A percentile compares a stretch with the other conserved stretches of the same genome.
Evolutionary conservation across 2,888 invertebrate species (phyloP).

Genomic region (Eilema sororculum): DNA sequence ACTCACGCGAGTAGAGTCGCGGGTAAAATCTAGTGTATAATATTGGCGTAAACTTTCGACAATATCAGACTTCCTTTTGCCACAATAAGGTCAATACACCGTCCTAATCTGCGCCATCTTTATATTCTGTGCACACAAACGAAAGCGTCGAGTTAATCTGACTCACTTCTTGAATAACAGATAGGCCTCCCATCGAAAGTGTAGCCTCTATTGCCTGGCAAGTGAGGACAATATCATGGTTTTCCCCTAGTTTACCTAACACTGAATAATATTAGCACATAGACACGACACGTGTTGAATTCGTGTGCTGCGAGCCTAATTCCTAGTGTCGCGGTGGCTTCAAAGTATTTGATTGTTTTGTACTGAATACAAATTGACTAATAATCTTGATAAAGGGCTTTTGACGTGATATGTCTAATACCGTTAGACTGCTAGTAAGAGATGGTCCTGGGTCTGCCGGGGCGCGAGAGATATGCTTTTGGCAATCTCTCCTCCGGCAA

Average conservation of each 20-base stretch:
- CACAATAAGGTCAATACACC: slow-evolving; percentile 2
- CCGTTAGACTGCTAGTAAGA: no score
- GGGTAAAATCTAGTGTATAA: no score
- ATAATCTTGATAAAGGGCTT: neutral
- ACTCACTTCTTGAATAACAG: slow-evolving; percentile 48
- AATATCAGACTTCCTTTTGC: neutral
- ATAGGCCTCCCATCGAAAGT: slow-evolving; percentile 47
- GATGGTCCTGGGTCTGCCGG: no score
- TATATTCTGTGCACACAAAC: slow-evolving; percentile 40
- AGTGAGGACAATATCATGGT: slow-evolving; percentile 16
- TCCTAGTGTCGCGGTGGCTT: slow-evolving; percentile 1
- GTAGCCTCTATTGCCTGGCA: slow-evolving; percentile 8
- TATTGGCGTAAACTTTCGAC: neutral
- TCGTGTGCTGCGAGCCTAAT: slow-evolving; percentile 5
- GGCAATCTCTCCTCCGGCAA: no score
- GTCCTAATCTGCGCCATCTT: slow-evolving; percentile 24
- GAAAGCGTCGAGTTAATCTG: slow-evolving; percentile 47
- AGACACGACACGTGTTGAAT: slow-evolving; percentile 1
- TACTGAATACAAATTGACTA: slow-evolving; percentile 3
- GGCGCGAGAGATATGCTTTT: no score
- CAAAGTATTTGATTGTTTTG: neutral
- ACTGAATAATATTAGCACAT: slow-evolving; percentile 13
- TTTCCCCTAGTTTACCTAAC: slow-evolving; percentile 21
- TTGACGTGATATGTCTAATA: neutral
- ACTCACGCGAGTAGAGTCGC: no score